Base-by-base conservation (phyloP, 2,888 invertebrate genomes). In the Saturnia japonica region DNA sequence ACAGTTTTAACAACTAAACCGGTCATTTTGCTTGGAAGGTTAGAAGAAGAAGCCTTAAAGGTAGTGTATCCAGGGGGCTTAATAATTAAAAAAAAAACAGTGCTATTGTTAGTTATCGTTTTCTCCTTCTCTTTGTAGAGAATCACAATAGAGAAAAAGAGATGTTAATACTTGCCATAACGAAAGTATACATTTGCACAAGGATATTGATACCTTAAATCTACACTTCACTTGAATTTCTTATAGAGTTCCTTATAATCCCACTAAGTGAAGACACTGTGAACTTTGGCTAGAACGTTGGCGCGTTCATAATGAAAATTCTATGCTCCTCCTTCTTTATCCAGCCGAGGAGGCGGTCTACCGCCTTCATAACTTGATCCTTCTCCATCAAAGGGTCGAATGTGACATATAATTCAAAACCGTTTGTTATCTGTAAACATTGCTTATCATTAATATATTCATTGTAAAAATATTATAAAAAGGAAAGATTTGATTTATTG, bases 301-400 rank as follows among this genome's bases (percentile, higher is more conserved):
- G 96, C 2, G 97, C 96, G 88, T 96, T 96, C 87, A 97, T 95
- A 80, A 99, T 98, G 89, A 99, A 99, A 85, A 98, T 95, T 79
- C 96, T 95, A 76, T 98, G 97, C 85, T 99, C 98, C 85, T 98
- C 97, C 78, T 97, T 97, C 85, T 99, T 98, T 75, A 99, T 97
- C 98, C 98, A 99, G 81, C 97, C 96, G 14, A 99, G 95, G 2
- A 99, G 94, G 86, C 97, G 97, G 84, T 98, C 97, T 16, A 99
- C 97, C 68, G 97, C 96, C 82, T 96, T 96, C 71, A 99, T 98
- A 0, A 98, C 97, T 77, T 96, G 95, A 42, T 96, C 95, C 85
- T 98, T 99, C 71, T 98, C 98, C 77, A 98, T 96, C 42, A 98
- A 91, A 0, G 99, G 97, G 81, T 99, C 99, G 83, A 99, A 98